Conservation (phyloP, 2,113 vertebrate genomes). For the human (Homo sapiens) region GRCh38 chr1:234632501-234633000, state of each 20-base stretch:
- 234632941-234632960: neutral
- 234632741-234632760: neutral
- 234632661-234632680: neutral
- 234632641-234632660: neutral
- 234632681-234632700: neutral
- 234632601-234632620: too few relatives aligned
- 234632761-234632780: neutral
- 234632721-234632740: conserved; percentile 4
- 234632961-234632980: neutral
- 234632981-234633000: neutral
- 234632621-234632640: too few relatives aligned
- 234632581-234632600: too few relatives aligned
- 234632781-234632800: neutral
- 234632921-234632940: neutral
- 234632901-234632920: neutral
- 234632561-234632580: too few relatives aligned
- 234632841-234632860: neutral
- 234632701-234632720: neutral
- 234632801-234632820: neutral
- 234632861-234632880: neutral
- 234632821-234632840: neutral
- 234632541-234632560: too few relatives aligned
- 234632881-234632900: neutral
- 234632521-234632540: too few relatives aligned
- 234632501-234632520: too few relatives aligned